Evolutionary conservation across 2,888 invertebrate species (phyloP), one percentile per base, ranked within the genome.

Genomic region (Troides aeacus): DNA sequence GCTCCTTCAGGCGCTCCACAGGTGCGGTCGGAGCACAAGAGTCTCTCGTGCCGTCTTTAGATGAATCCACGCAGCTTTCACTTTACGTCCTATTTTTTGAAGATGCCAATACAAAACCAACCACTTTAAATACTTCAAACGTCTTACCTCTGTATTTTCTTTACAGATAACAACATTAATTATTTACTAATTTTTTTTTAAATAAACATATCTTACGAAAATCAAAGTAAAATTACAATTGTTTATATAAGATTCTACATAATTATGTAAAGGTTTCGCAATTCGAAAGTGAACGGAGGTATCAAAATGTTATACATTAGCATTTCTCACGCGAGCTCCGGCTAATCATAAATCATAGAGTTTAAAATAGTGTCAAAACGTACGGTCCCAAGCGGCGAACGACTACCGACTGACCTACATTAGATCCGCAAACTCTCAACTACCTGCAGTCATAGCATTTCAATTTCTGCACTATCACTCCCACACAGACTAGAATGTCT

Each of bases 351-450:
- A 62, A 62, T 58, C 62, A 57, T 50, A 42, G 18, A 70, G 62
- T 66, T 66, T 58, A 62, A 66, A 70, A 62, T 70, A 46, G 62
- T 74, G 81, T 78, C 78, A 83, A 84, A 83, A 81, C 79, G 77
- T 81, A 81, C 79, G 81, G 79, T 80, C 81, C 82, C 79, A 80
- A 79, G 75, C 74, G 73, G 78, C 76, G 80, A 81, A 79, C 80
- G 82, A 83, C 83, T 83, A 81, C 39, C 42, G 75, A 79, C 74
- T 86, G 90, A 89, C 90, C 90, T 83, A 90, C 76, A 82, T 90
- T 84, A 75, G 69, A 77, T 72, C 82, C 81, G 83, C 84, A 83
- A 81, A 77, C 76, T 79, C 78, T 77, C n/a, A 53, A 53, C 53
- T 53, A n/a, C 18, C 18, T 18, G 18, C n/a, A 53, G 53, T 53